These are phyloP conservation scores for Dichetophora obliterata DNA, from an alignment of 2,888 invertebrate genomes.

Conservation along the genomic window DNA sequence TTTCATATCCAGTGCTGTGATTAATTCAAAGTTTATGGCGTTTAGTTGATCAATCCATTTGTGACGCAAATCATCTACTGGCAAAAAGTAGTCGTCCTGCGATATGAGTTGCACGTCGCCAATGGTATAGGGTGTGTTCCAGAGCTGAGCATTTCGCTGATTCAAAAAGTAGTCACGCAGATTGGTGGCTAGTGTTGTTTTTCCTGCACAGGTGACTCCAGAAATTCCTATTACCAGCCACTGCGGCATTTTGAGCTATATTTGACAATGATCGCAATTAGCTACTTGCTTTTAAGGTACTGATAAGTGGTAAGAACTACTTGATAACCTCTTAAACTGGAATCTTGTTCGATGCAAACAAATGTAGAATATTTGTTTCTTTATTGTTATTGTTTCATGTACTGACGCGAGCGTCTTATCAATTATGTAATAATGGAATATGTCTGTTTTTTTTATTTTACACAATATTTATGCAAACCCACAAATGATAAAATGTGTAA, in stretches of 20 bases:
- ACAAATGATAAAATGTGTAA: conserved; percentile 75
- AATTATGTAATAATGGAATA: background rate
- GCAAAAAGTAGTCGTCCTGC: conserved; percentile 84
- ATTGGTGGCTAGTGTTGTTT: conserved; percentile 78
- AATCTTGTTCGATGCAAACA: background rate
- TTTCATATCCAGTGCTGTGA: conserved; percentile 81
- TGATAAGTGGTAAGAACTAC: background rate
- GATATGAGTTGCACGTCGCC: conserved; percentile 73
- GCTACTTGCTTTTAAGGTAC: background rate
- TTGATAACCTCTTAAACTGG: background rate
- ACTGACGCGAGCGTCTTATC: background rate
- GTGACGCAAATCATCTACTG: conserved; percentile 77
- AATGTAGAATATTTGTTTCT: background rate
- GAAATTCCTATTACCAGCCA: conserved; percentile 79
- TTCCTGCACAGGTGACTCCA: conserved; percentile 88
- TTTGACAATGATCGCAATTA: too few relatives aligned
- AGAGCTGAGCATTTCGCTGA: conserved; percentile 58
- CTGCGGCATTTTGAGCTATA: conserved; percentile 66
- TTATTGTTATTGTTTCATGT: background rate
- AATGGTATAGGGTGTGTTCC: conserved; percentile 64
- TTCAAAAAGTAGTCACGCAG: conserved; percentile 70
- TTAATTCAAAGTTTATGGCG: conserved; percentile 82
- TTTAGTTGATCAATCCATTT: conserved; percentile 75
- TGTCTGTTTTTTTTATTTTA: background rate
- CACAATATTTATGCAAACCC: conserved; percentile 54